Base-by-base conservation (phyloP, 2,888 invertebrate species). In the Melinaea menophilus region DNA sequence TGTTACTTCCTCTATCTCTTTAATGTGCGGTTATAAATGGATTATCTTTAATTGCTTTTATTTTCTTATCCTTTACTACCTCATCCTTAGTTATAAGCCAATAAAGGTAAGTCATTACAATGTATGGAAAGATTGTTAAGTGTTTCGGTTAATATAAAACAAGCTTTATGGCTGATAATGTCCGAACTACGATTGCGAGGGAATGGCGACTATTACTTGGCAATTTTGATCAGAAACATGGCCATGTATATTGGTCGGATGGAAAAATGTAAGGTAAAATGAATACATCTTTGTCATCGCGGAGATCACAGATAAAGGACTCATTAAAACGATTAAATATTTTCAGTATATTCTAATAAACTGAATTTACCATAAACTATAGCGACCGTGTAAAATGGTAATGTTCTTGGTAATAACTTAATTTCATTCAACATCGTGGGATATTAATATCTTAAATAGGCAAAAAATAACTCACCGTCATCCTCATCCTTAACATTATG, bases 401-500 rank as follows among this genome's bases (percentile, higher is more conserved):
- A 51, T 31, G 51, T 51, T 22, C 31, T 31, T 31, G 51, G 5
- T 51, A n/a, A 48, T 48, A 51, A 51, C 5, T 31, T 31, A 51
- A 51, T 31, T 31, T 9, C 22, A 7, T 51, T 51, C 31, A 31
- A 7, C 31, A 51, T 51, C 22, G 31, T 51, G 31, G 51, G 11
- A 2, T 31, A 13, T 22, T 5, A 13, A 46, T 31, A 31, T 51
- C 11, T 51, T 5, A 31, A 31, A 31, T 9, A 3, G 2, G 11
- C 9, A 31, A 11, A 13, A n/a, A 58, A 22, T 22, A 48, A 55
- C 91, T 86, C 79, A 95, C 95, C 95, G 88, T 95, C 95, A 77
- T 94, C 94, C 75, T 94, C 94, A 79, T 97, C 96, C 84, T 96
- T 95, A 69, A 95, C 95, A 76, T 95, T 95, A 71, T 95, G 94